Conservation (phyloP, 1,140 invertebrate genomes). For the Bemisia tabaci region DNA sequence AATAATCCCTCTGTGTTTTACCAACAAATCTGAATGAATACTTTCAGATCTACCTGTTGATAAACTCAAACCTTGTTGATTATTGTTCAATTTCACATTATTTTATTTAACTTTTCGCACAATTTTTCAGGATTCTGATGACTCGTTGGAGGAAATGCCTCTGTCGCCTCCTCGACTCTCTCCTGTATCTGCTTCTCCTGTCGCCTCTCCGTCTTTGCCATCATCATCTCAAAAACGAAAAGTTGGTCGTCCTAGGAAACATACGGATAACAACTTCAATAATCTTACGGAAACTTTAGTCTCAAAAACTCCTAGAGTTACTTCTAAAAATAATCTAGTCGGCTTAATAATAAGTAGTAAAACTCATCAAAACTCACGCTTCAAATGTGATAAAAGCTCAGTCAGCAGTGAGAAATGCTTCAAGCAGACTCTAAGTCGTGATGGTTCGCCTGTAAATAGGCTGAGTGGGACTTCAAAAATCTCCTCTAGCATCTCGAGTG, state of each 20-base stretch:
- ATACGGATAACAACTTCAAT: slow-evolving; percentile 34
- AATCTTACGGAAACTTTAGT: neutral
- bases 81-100: too few species aligned
- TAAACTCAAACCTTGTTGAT: too few species aligned
- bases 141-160: neutral
- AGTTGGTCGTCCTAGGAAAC: slow-evolving; percentile 63
- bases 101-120: too few species aligned
- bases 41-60: too few species aligned
- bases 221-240: slow-evolving; percentile 65
- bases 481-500: slow-evolving; percentile 21
- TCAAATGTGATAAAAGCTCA: slow-evolving; percentile 38
- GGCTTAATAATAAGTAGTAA: neutral
- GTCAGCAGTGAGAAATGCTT: slow-evolving; percentile 61
- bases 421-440: slow-evolving; percentile 22
- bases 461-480: slow-evolving; percentile 38
- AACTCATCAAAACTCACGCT: neutral
- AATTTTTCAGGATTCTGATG: neutral
- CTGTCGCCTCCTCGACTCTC: slow-evolving; percentile 6
- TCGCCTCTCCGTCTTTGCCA: slow-evolving; percentile 16
- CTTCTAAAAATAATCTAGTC: neutral
- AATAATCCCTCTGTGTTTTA: too few species aligned
- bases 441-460: neutral
- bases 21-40: too few species aligned
- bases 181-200: slow-evolving; percentile 11
- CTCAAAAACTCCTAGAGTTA: neutral